Conservation (phyloP, 2,888 invertebrate species). For the Aporophyla nigra region DNA sequence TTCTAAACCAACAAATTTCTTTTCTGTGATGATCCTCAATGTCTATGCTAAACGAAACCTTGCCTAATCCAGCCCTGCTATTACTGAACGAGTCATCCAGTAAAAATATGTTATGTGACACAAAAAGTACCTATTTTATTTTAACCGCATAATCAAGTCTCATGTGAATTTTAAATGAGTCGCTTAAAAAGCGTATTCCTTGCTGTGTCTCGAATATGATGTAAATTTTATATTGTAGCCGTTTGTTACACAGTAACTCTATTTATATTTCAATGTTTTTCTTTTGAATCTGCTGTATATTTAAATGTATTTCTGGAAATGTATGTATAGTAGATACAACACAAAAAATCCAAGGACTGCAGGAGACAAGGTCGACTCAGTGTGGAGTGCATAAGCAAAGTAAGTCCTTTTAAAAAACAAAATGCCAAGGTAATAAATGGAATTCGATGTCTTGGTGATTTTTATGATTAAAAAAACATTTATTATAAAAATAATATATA, state of each 20-base stretch:
- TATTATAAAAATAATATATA: too few species aligned
- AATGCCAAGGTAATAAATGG: too few species aligned
- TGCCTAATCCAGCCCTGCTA: slow-evolving; percentile 35
- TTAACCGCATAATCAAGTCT: slow-evolving; percentile 69
- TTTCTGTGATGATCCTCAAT: neutral
- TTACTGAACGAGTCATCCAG: slow-evolving; percentile 22
- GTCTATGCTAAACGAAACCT: neutral
- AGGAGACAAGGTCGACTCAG: neutral
- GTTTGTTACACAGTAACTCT: slow-evolving; percentile 29
- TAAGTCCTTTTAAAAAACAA: too few species aligned
- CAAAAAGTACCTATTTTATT: slow-evolving; percentile 65
- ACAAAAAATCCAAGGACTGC: too few species aligned
- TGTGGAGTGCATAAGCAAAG: neutral
- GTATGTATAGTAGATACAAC: neutral
- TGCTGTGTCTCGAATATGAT: slow-evolving; percentile 56
- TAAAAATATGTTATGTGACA: slow-evolving; percentile 59
- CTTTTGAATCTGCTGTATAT: neutral
- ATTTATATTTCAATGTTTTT: slow-evolving; percentile 11
- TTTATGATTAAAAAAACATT: too few species aligned
- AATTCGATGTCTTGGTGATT: too few species aligned
- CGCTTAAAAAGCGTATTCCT: slow-evolving; percentile 64
- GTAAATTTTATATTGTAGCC: slow-evolving; percentile 50
- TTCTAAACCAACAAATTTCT: neutral
- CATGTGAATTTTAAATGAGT: slow-evolving; percentile 69
- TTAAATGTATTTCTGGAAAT: slow-evolving; percentile 5